Evolutionary conservation across 2,113 vertebrate species (phyloP), one percentile per base, ranked within the genome.

Genomic region (Leptodactylus fuscus): DNA sequence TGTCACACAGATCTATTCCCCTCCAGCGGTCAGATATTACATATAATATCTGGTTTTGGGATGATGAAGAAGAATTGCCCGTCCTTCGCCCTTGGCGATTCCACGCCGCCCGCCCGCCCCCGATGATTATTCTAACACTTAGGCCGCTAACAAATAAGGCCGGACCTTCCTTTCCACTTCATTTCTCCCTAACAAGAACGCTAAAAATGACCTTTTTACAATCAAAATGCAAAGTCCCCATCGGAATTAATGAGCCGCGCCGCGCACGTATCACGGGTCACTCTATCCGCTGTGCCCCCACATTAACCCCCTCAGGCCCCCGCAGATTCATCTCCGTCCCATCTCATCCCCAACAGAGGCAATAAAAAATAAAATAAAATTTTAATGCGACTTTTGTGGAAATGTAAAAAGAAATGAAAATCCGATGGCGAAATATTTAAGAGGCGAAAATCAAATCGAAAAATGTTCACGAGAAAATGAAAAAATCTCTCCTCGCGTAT

Each of bases 141-240:
- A 41, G 41, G 49, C 48, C 29, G 34, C 65, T 71, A 71, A 82
- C 81, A 71, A 70, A 49, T n/a, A 24, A 49, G 22, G 44, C 62
- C 9, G 44, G 65, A 46, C 81, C 81, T 82, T 82, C 81, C 81
- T 82, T 51, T 82, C 81, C 81, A 82, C 81, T 55, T 82, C 81
- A 73, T 82, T 82, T 82, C 51, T 29, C 51, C 34, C 81, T 73
- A 82, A 82, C 67, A 44, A 82, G 81, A 70, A 73, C 16, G 67
- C 81, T 0, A 24, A 58, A 53, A 73, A 73, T 73, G 81, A 82
- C 81, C 81, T 82, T 73, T 81, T 73, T 24, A 55, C 32, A 82
- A 55, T 73, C 67, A 27, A 12, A 82, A 70, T 82, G 81, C 65
- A 82, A 82, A 82, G 65, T 82, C 65, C 65, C 65, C 46, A 24